Base-by-base conservation (phyloP, 2,888 invertebrate genomes). In the Reticulitermes lucifugus region DNA sequence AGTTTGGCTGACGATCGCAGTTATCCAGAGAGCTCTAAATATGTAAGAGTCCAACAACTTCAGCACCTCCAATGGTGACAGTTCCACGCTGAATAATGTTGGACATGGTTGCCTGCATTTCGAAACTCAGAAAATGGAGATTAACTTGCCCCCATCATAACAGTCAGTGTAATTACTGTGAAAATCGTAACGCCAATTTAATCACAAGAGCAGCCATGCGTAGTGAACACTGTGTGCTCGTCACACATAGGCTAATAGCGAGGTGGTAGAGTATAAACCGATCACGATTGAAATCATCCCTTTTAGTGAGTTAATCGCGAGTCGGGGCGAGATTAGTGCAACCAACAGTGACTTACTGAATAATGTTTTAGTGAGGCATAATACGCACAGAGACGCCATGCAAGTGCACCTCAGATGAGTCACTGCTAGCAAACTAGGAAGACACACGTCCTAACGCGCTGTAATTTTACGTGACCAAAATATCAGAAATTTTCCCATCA, bases 111-210 rank as follows among this genome's bases (percentile, higher is more conserved):
- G 21, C 18, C 10, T 75, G 43, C 75, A 43, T 21, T 75, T 22
- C 35, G 35, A 14, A 75, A 35, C 75, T 75, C 75, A 75, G 75
- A 75, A 75, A 75, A 75, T 75, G 43, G 60, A 60, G 60, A 18
- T 21, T 60, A 60, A 18, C 18, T n/a, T 60, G 60, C 21, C 60
- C 60, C 46, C 60, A n/a, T 6, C 60, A n/a, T n/a, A 43, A 29
- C 75, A 43, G 43, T 41, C 35, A 21, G 75, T 75, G 75, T 75
- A 75, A 75, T 75, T 75, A 75, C 43, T 75, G 75, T 43, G 75
- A 75, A 75, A 75, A 75, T 75, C 75, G 35, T 75, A 75, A 75
- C 75, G 75, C 75, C 75, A 75, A 75, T 75, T 75, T 75, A 75
- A 75, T 43, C 75, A 75, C 75, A 29, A 75, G 9, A 35, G 75